Percentiles rank a stretch among this genome's conserved stretches.
These are phyloP conservation scores for Crepidodera aurea DNA, from an alignment of 2,888 invertebrate genomes.

Conservation along the genomic window DNA sequence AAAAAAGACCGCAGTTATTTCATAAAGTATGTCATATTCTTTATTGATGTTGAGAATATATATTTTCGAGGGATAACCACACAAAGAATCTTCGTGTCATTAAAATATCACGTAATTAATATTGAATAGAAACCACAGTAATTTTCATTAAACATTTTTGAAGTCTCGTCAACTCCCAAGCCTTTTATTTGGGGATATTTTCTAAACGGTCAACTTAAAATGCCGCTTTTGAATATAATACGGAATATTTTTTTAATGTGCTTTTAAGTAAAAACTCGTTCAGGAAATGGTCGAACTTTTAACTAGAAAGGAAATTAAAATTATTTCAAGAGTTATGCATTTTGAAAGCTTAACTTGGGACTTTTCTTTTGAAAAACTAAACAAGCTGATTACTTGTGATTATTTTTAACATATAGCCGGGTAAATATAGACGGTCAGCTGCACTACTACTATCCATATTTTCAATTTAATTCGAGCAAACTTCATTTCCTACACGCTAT, in stretches of 20 bases:
- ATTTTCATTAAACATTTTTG: conserved; percentile 54
- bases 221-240: conserved; percentile 45
- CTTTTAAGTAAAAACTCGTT: conserved; percentile 2
- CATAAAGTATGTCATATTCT: too few species aligned
- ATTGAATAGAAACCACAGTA: conserved; percentile 54
- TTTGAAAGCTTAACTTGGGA: background rate
- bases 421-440: too few species aligned
- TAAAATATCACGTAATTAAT: conserved; percentile 54
- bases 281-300: background rate
- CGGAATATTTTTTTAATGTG: conserved; percentile 16
- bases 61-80: too few species aligned
- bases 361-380: background rate
- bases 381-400: too few species aligned
- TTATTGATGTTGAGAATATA: too few species aligned
- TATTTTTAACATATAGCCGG: too few species aligned
- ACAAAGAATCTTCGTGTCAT: conserved; percentile 51
- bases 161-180: conserved; percentile 48
- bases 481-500: too few species aligned
- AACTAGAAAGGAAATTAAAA: conserved; percentile 17
- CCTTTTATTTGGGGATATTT: conserved; percentile 50
- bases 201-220: conserved; percentile 49
- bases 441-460: too few species aligned
- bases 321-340: background rate
- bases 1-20: too few species aligned
- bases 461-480: too few species aligned